Evolutionary conservation across 2,113 vertebrate species (phyloP), one percentile per base, ranked within the genome.

Genomic region (Menidia beryllina): DNA sequence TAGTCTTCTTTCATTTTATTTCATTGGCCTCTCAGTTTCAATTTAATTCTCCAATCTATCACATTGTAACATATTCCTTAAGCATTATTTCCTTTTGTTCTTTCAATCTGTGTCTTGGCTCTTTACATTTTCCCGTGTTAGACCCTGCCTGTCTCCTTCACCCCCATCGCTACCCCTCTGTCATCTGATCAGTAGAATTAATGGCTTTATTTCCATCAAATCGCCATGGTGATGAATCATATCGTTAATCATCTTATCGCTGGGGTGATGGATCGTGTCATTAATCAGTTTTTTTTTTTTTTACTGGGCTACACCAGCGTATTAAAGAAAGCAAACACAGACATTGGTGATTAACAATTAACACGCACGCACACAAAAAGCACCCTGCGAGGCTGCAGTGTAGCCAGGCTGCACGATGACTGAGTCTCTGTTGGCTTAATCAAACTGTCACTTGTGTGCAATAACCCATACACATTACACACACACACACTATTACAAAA

Each of bases 191-290:
- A 76, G 81, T 62, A 65, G 66, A 90, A 88, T 89, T 86, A 88
- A 90, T 88, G 86, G 69, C 77, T 88, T 84, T 90, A 89, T 88
- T 89, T 87, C 79, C 83, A 89, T 76, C 62, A 24, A 72, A 89
- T 89, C 77, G 60, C 86, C 83, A 85, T 82, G 87, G 87, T 72
- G 83, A 91, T 88, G 87, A 89, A 86, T 84, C 77, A 79, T 88
- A 81, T 78, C 73, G 64, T 90, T 89, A 91, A 91, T 91, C 87
- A 91, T 88, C 85, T 79, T 83, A 88, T 89, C 50, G 75, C 87
- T 24, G 17, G 65, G 81, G 82, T 90, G 87, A 90, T 66, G 66
- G 82, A 88, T 90, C 77, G 51, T 86, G 88, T 89, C 83, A 88
- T 89, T 90, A 91, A 87, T 91, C 81, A 83, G 75, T 74, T 34